Evolutionary conservation across 1,140 invertebrate genomes (phyloP).

Genomic region (Centruroides sculpturatus): DNA sequence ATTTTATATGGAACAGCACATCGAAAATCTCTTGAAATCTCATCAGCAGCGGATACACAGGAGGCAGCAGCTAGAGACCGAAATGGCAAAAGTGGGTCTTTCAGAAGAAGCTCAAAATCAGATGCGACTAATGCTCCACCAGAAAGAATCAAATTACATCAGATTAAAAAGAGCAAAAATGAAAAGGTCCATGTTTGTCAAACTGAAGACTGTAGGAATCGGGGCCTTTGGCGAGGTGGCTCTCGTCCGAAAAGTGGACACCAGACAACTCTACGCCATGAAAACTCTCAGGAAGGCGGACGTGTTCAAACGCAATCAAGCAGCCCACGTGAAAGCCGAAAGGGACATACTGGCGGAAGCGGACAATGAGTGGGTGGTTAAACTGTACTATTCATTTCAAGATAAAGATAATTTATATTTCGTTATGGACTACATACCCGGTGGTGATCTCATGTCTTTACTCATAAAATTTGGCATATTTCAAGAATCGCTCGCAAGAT

Average conservation of each 20-base stretch:
- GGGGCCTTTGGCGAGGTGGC: constrained; percentile 98
- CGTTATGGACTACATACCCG: constrained; percentile 99
- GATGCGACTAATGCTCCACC: constrained; percentile 91
- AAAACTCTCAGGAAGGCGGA: constrained; percentile 93
- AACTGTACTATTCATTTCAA: constrained; percentile 95
- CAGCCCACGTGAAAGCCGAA: constrained; percentile 97
- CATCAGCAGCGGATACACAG: constrained; percentile 80
- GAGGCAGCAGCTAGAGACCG: constrained; percentile 79
- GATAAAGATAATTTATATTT: constrained; percentile 95
- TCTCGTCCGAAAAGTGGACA: constrained; percentile 87
- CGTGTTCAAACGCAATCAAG: constrained; percentile 91
- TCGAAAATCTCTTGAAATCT: constrained; percentile 93
- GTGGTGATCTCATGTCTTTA: constrained; percentile 94
- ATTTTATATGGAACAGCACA: constrained; percentile 99
- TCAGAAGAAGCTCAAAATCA: constrained; percentile 74
- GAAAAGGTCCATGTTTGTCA: constrained; percentile 96
- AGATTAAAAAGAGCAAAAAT: constrained; percentile 93
- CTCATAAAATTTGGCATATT: constrained; percentile 81
- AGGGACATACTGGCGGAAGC: constrained; percentile 95
- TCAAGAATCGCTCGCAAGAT: constrained; percentile 76
- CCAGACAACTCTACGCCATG: constrained; percentile 75
- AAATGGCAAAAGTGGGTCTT: constrained; percentile 83
- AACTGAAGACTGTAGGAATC: constrained; percentile 72
- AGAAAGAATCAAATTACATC: constrained; percentile 95
- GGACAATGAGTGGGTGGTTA: constrained; percentile 98